phyloP scores from a whole-genome alignment of 2,797 vertebrate species.

The Lerista edwardsae region DNA sequence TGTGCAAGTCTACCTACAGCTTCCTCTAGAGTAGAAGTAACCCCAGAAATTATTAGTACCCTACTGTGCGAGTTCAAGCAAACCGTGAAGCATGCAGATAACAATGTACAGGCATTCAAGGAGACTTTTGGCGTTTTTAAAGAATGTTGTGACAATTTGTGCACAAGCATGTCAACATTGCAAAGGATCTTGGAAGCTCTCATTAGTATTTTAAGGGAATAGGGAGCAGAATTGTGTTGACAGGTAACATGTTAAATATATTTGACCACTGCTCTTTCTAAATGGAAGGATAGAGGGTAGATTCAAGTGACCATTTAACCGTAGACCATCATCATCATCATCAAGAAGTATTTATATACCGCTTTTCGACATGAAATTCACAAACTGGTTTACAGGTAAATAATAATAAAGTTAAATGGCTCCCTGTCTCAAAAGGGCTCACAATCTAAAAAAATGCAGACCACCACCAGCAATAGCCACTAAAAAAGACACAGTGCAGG shows the following conservation, averaged over 20 bases:
- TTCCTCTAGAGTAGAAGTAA: background rate
- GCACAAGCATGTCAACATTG: conserved; percentile 22
- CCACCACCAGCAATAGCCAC: too few relatives aligned
- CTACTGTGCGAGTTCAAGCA: background rate
- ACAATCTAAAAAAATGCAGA: too few relatives aligned
- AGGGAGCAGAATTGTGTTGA: background rate
- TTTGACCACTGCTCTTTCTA: background rate
- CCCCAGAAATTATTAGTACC: conserved; percentile 10
- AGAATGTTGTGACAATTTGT: conserved; percentile 30
- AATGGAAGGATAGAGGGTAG: background rate
- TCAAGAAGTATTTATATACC: too few relatives aligned
- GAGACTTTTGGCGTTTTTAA: background rate
- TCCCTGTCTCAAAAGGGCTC: too few relatives aligned
- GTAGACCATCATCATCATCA: too few relatives aligned
- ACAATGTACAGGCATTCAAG: background rate
- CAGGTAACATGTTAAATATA: background rate
- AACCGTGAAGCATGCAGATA: background rate
- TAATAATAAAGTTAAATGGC: too few relatives aligned
- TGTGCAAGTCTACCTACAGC: background rate
- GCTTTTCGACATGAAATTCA: too few relatives aligned
- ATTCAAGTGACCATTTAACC: background rate
- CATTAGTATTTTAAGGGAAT: conserved; percentile 15
- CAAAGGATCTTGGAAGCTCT: conserved; percentile 20
- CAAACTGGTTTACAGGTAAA: too few relatives aligned
- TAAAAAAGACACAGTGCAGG: too few relatives aligned